Evolutionary conservation across 2,797 vertebrate species (phyloP), one percentile per base, ranked within the genome.

Genomic region (Pipistrellus nathusii): DNA sequence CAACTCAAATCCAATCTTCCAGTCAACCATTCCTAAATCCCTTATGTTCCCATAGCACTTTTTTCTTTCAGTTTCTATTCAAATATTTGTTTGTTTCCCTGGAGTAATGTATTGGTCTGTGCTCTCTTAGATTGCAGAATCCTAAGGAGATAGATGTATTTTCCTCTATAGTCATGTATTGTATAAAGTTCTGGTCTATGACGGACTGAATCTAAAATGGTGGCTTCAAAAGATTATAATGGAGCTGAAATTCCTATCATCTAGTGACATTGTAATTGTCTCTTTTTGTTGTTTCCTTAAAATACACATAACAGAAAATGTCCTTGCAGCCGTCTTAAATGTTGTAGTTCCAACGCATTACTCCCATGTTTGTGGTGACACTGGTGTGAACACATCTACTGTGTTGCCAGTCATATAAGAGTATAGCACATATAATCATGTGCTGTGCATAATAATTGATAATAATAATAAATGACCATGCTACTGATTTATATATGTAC

Each of bases 1-100:
- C 32, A 86, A 7, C 27, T 59, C 21, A 72, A 71, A n/a, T 53
- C 25, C 35, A 68, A 18, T 32, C 46, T 41, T 17, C 41, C 15
- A 59, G 25, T 27, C 57, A 87, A 17, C 23, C 27, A 59, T 76
- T 82, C 27, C 27, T 83, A 75, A 85, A 38, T 62, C 25, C 12
- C 17, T 51, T 32, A n/a, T 20, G 20, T 10, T 18, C 30, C 12
- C 53, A 46, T 5, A 59, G 27, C 13, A 73, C 12, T 35, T 75
- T 75, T 82, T 53, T 57, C 55, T 53, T 81, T 90, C 44, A 44
- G 30, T 85, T 89, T 75, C 38, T 85, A 21, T 75, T 90, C 32
- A 91, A 75, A 85, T 81, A 85, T 69, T 53, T 80, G n/a, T 11
- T 69, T 44, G 59, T 85, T 72, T 32, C 8, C 14, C 6, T 15